These are phyloP conservation scores for Dreissena polymorpha DNA, from an alignment of 1,140 invertebrate genomes.

Conservation along the genomic window DNA sequence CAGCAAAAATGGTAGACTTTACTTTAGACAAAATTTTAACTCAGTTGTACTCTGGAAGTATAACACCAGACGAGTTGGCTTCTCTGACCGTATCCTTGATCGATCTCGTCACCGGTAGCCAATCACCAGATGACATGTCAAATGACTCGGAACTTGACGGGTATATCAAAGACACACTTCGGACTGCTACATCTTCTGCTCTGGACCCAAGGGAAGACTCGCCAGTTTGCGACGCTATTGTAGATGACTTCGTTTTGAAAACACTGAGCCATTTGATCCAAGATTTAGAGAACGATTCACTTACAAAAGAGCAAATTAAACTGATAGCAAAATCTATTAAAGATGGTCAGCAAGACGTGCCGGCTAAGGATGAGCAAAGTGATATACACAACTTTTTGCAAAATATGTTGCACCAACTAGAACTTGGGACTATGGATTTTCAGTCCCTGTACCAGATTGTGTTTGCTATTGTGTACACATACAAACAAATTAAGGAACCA, in stretches of 20 bases:
- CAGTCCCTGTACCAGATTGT: conserved; percentile 43
- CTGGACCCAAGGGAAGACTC: conserved; percentile 30
- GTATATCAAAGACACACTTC: conserved; percentile 20
- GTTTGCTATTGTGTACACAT: conserved; percentile 37
- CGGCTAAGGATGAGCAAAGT: neutral
- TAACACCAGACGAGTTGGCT: conserved; percentile 48
- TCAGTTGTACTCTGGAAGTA: conserved; percentile 37
- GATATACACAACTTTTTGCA: conserved; percentile 36
- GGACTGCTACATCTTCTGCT: conserved; percentile 6
- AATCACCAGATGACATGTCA: neutral
- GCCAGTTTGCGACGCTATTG: conserved; percentile 34
- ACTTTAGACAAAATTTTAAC: conserved; percentile 50
- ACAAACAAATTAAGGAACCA: conserved; percentile 28
- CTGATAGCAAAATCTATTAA: conserved; percentile 20
- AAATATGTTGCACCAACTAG: conserved; percentile 14
- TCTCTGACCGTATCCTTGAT: conserved; percentile 43
- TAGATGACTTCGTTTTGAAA: conserved; percentile 49
- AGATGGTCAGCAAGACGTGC: neutral
- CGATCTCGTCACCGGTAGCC: neutral
- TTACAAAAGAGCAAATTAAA: conserved; percentile 36
- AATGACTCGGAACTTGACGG: conserved; percentile 40
- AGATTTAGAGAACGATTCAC: conserved; percentile 42
- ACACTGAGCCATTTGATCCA: conserved; percentile 31
- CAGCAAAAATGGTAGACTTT: conserved; percentile 53
- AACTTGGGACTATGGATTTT: conserved; percentile 19